Percentiles rank a stretch among this genome's conserved stretches.
Evolutionary conservation across 2,888 invertebrate species (phyloP).

Genomic region (Iselma pallidipennis): DNA sequence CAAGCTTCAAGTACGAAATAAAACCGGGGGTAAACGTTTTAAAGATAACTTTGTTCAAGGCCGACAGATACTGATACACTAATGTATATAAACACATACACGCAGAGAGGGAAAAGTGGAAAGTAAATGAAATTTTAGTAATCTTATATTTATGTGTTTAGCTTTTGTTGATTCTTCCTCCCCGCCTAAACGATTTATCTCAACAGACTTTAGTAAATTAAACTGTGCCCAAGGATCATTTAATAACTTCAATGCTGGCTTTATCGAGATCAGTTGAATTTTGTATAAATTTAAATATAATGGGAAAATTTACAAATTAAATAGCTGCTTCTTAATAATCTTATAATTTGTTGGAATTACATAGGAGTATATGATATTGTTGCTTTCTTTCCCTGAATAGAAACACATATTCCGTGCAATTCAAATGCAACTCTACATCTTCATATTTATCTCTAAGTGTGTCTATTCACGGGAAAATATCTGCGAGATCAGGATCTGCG

Average conservation of each 20-base stretch:
- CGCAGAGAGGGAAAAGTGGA: neutral
- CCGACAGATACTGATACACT: neutral
- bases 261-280: neutral
- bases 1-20: neutral
- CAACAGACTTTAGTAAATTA: neutral
- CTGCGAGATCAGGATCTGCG: too few species aligned
- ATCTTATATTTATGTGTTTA: slow-evolving; percentile 1
- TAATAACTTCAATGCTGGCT: neutral
- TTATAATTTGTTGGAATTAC: neutral
- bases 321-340: neutral
- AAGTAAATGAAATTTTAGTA: neutral
- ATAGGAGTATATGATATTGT: neutral
- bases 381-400: neutral
- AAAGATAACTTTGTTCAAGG: neutral
- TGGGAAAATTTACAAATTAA: neutral
- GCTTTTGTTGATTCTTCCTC: neutral
- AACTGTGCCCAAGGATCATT: slow-evolving; percentile 3
- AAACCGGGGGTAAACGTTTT: neutral
- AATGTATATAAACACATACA: neutral
- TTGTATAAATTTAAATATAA: neutral
- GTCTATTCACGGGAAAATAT: too few species aligned
- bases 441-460: too few species aligned
- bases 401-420: too few species aligned
- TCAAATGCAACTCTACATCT: too few species aligned
- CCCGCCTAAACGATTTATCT: neutral